Percentiles rank a stretch among this genome's conserved stretches.
Evolutionary conservation across 2,888 invertebrate species (phyloP).

Genomic region (Acleris sparsana): DNA sequence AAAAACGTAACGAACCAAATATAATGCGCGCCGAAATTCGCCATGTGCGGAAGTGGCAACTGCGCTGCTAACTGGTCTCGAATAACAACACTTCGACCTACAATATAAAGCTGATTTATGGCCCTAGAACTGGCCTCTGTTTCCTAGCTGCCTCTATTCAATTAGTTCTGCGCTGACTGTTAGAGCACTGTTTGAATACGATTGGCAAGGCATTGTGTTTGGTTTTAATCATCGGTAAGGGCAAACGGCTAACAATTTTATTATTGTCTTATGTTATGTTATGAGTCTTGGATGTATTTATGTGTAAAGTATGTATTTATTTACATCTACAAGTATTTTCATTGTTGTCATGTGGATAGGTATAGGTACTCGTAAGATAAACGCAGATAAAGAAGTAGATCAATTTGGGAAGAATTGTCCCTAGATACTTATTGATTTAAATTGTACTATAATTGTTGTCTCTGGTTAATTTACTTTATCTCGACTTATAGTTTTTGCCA

Average conservation of each 20-base stretch:
- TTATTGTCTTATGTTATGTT: too few species aligned
- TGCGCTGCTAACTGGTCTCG: constrained; percentile 19
- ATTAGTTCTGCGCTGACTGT: constrained; percentile 27
- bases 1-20: constrained; percentile 45
- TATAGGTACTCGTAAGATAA: too few species aligned
- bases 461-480: too few species aligned
- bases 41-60: constrained; percentile 49
- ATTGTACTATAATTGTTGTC: too few species aligned
- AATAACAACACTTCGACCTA: constrained; percentile 17
- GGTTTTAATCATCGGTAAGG: constrained; percentile 2
- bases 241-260: background rate
- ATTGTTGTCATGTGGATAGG: too few species aligned
- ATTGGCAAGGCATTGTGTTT: constrained; percentile 15
- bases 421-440: too few species aligned
- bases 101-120: constrained; percentile 29
- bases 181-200: constrained; percentile 5
- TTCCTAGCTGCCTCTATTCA: constrained; percentile 32
- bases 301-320: too few species aligned
- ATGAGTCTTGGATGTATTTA: too few species aligned
- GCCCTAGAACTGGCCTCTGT: constrained; percentile 26
- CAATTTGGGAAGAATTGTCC: too few species aligned
- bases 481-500: too few species aligned
- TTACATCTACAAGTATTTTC: too few species aligned
- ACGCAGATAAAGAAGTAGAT: too few species aligned
- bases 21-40: constrained; percentile 38